Base-by-base conservation (phyloP, 2,888 invertebrate genomes). In the Lucinisca nassula region DNA sequence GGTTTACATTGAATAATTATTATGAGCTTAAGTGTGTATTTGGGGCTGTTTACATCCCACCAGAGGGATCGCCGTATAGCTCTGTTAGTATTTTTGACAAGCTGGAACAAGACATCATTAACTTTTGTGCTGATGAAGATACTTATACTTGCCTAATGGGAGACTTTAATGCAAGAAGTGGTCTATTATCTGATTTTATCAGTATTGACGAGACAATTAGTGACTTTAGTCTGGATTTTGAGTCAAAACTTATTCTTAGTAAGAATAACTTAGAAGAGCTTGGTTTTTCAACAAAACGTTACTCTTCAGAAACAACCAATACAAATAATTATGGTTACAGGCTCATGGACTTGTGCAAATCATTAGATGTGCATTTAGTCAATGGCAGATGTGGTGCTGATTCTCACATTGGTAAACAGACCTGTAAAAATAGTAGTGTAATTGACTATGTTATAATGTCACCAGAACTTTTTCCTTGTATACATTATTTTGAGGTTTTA, bases 371-470 rank as follows among this genome's bases (percentile, higher is more conserved):
- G 12, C 67, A 67, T 35, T 17, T 67, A 67, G 67, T 67, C 32
- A 67, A 67, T 67, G 67, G 67, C 17, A 32, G 67, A 67, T 67
- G 32, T 67, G 35, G 35, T 67, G 21, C 32, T 67, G 67, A 67
- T 35, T 67, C 67, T 35, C 17, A 35, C 35, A 67, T 67, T 35
- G 35, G 67, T 35, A 67, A 35, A 35, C 67, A 67, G 35, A 67
- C 67, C 1, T 32, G 67, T 35, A 67, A 35, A 67, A 67, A 67
- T 35, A 67, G 67, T 21, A 67, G 67, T 67, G 67, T 67, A 21
- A 67, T 67, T 67, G 67, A 67, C 35, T 67, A 67, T 67, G 67
- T 67, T 67, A 67, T 67, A 35, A 67, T 67, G 67, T 67, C 67
- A 17, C 17, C 32, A 10, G 67, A 67, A 35, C 67, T 67, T 67